phyloP scores from a whole-genome alignment of 1,140 invertebrate genomes.

The Pseudomyrmex gracilis region DNA sequence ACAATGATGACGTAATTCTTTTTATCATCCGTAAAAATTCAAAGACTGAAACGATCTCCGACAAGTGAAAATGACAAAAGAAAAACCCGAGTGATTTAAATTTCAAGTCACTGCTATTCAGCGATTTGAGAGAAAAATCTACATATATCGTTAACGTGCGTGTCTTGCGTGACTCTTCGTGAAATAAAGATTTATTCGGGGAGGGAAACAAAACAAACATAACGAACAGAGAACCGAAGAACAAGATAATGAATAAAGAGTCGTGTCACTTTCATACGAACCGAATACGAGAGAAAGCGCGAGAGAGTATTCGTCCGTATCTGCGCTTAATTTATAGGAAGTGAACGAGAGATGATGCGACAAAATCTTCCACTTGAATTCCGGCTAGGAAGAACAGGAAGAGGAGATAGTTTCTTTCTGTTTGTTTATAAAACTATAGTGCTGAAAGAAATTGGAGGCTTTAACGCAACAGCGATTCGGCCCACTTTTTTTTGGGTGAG shows the following conservation, averaged over 20 bases:
- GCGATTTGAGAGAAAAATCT: too few relatives aligned
- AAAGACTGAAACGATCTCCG: too few relatives aligned
- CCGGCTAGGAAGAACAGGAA: neutral
- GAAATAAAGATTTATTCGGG: neutral
- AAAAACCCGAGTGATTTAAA: too few relatives aligned
- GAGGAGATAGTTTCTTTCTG: neutral
- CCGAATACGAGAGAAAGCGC: slow-evolving; percentile 54
- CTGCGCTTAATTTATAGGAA: slow-evolving; percentile 42
- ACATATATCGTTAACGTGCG: too few relatives aligned
- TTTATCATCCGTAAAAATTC: too few relatives aligned
- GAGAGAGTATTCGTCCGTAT: slow-evolving; percentile 53
- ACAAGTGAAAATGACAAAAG: too few relatives aligned
- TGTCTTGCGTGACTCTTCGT: too few relatives aligned
- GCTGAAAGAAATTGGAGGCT: neutral
- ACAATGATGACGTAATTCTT: too few relatives aligned
- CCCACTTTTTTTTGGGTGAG: neutral
- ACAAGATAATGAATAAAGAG: slow-evolving; percentile 40
- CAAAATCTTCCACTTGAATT: slow-evolving; percentile 23
- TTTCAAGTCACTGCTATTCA: too few relatives aligned
- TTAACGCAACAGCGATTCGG: neutral
- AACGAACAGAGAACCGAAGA: neutral
- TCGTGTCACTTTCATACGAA: slow-evolving; percentile 50
- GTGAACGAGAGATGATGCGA: slow-evolving; percentile 25
- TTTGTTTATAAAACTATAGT: slow-evolving; percentile 2
- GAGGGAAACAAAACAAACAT: neutral